A percentile compares a stretch with the other conserved stretches of the same genome.
Evolutionary conservation across 2,888 invertebrate species (phyloP).

Genomic region (Oconnorella tubifera): DNA sequence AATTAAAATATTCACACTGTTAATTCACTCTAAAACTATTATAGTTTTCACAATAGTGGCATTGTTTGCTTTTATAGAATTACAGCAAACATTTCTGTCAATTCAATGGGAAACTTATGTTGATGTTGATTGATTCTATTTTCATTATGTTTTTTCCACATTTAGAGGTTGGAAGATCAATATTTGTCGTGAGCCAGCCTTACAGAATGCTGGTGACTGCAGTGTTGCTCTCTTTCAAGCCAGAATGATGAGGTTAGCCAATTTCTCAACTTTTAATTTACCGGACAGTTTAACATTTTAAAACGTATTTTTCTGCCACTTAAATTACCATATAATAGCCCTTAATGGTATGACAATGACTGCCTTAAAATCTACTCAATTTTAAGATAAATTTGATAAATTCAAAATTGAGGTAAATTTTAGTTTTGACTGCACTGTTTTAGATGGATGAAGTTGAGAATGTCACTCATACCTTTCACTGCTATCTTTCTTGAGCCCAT

Average conservation of each 20-base stretch:
- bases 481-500: conserved; percentile 89
- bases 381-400: too few relatives aligned
- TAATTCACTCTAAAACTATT: too few relatives aligned
- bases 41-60: too few relatives aligned
- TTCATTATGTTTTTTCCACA: not conserved
- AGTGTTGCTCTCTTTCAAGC: conserved; percentile 82
- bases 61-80: too few relatives aligned
- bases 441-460: conserved; percentile 91
- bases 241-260: conserved; percentile 65
- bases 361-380: too few relatives aligned
- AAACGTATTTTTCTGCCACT: too few relatives aligned
- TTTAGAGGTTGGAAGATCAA: conserved; percentile 79
- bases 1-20: too few relatives aligned
- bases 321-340: too few relatives aligned
- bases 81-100: too few relatives aligned
- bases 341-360: too few relatives aligned
- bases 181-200: conserved; percentile 87
- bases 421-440: not conserved
- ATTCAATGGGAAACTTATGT: too few relatives aligned
- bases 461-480: conserved; percentile 90
- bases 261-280: not conserved
- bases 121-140: not conserved
- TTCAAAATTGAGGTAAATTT: too few relatives aligned
- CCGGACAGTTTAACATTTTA: not conserved
- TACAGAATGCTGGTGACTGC: conserved; percentile 89